Base-by-base conservation (phyloP, 2,797 vertebrate genomes). In the Cyclopterus lumpus region DNA sequence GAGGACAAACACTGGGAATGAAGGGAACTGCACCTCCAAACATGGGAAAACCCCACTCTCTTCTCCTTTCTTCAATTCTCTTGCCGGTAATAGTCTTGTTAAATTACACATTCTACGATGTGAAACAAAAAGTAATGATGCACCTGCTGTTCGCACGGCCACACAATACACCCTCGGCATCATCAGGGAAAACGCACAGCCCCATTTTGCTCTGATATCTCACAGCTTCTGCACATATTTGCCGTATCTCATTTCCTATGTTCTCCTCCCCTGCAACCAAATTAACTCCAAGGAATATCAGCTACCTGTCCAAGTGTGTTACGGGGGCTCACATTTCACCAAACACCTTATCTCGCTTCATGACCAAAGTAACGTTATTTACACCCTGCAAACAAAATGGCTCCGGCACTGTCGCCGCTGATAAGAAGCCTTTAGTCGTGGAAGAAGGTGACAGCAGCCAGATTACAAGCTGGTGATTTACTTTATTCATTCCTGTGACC, bases 381-480 rank as follows among this genome's bases (percentile, higher is more conserved):
- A 90, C 86, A 82, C 83, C 77, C 65, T 15, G 82, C 85, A 85
- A 91, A 93, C 90, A 90, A 92, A 93, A 92, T 87, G 88, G 87
- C 87, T 78, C 61, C 71, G 40, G 80, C 78, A 16, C 85, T 86
- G 89, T 83, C 58, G 67, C 75, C 11, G 54, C 83, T 51, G 90
- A 92, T 93, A 93, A 92, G 82, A 55, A 59, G 69, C 87, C 71
- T 88, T 82, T 79, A 86, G 84, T 78, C 36, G 57, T 58, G 88
- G 36, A 84, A 82, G 72, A 68, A 85, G 82, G 88, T 91, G 91
- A 93, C 90, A 90, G 90, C 88, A 87, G 81, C 65, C 82, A 91
- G 91, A 93, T 93, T 91, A 92, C 88, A 87, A 86, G 77, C 77
- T 83, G 74, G 82, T 90, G 87, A 93, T 93, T 92, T 91, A 87